Base-by-base conservation (phyloP, 2,797 vertebrate species). In the Halcyon chelicuti region DNA sequence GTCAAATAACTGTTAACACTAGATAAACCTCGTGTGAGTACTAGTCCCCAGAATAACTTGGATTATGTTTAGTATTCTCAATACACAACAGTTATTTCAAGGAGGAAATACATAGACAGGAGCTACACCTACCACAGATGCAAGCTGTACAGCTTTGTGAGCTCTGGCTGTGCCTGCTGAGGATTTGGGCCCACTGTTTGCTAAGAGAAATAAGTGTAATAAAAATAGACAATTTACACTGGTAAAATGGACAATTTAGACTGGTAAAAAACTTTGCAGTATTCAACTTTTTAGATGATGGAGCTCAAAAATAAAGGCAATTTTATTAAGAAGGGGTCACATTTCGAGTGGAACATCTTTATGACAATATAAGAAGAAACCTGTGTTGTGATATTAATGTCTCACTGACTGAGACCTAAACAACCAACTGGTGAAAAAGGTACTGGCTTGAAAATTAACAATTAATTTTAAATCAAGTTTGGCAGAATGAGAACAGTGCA, bases 391-490 rank as follows among this genome's bases (percentile, higher is more conserved):
- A 75, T 95, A 72, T 88, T 96, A 95, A 87, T 93, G 92, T 88
- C 94, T 97, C 63, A 93, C 74, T 76, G 89, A 84, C 52, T 92
- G 33, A 72, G 67, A 70, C 60, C 67, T 94, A 93, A 95, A 73
- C 29, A 88, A 81, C 46, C 78, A 96, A 74, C 74, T 83, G 58
- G 54, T 93, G 44, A 94, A 97, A 86, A 89, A 91, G 49, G 55
- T 81, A 90, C 42, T 78, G 61, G 35, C 57, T 93, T 96, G 92
- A 97, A 97, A 97, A 98, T 97, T 97, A 97, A 97, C 93, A 97
- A 97, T 97, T 97, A 95, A 97, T 98, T 98, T 97, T 97, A 93
- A 96, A 97, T 97, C 97, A 97, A 96, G 62, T 96, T 97, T 96
- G 77, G 68, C 84, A 97, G 84, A 96, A 97, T 93, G 82, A 86